Percentiles rank a stretch among this genome's conserved stretches.
These are phyloP conservation scores for Vanessa cardui DNA, from an alignment of 2,888 invertebrate species.

Conservation along the genomic window DNA sequence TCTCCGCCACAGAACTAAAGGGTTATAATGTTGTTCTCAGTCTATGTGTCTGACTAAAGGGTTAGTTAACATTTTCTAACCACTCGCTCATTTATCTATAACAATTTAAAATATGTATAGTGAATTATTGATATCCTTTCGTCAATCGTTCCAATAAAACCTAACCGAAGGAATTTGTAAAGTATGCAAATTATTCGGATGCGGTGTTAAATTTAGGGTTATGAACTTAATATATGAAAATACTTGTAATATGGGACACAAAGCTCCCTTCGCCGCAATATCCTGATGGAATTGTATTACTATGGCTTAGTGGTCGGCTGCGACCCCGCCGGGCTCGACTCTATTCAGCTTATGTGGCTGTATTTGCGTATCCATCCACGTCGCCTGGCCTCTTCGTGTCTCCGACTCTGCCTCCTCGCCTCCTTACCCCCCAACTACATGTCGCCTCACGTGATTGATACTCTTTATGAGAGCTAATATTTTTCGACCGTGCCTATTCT, in stretches of 20 bases:
- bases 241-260: conserved; percentile 17
- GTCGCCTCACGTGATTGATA: conserved; percentile 35
- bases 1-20: too few relatives aligned
- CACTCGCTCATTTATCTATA: too few relatives aligned
- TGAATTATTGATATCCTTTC: too few relatives aligned
- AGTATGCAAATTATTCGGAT: conserved; percentile 11
- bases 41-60: too few relatives aligned
- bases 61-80: too few relatives aligned
- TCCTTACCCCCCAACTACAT: conserved; percentile 10
- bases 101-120: too few relatives aligned
- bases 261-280: conserved; percentile 18
- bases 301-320: conserved; percentile 25
- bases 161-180: too few relatives aligned
- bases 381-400: conserved; percentile 12
- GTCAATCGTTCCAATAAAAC: too few relatives aligned
- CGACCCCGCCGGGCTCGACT: conserved; percentile 16
- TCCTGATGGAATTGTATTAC: conserved; percentile 28
- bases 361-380: conserved; percentile 28
- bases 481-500: conserved; percentile 14
- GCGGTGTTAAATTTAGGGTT: neutral
- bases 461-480: conserved; percentile 25
- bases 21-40: too few relatives aligned
- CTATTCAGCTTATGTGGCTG: conserved; percentile 23
- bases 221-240: neutral
- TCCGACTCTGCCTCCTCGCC: neutral